phyloP scores from a whole-genome alignment of 1,140 invertebrate species.

The Capitella teleta region DNA sequence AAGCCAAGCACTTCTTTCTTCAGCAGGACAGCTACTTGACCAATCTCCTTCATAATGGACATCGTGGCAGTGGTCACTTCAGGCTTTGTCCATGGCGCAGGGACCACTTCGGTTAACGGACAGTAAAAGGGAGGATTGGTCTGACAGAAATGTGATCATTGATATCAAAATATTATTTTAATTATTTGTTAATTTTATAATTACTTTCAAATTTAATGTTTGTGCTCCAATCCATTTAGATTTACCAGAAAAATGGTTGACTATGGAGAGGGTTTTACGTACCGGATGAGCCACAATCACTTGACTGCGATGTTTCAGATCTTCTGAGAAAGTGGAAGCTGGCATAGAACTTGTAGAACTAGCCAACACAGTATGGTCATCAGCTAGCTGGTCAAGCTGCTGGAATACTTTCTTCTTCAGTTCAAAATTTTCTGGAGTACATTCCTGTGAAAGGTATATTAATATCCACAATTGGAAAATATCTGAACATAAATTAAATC shows the following conservation, averaged over 20 bases:
- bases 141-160: conserved; percentile 41
- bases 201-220: neutral
- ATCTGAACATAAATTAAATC: conserved; percentile 3
- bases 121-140: conserved; percentile 94
- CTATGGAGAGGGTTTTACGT: conserved; percentile 25
- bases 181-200: too few relatives aligned
- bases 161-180: too few relatives aligned
- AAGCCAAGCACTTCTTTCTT: conserved; percentile 82
- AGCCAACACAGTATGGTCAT: conserved; percentile 50
- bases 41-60: conserved; percentile 72
- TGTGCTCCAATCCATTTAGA: neutral
- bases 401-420: conserved; percentile 71
- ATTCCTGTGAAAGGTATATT: conserved; percentile 53
- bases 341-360: conserved; percentile 84
- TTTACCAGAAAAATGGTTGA: neutral
- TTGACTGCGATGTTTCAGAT: conserved; percentile 64
- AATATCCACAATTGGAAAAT: neutral
- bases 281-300: conserved; percentile 77
- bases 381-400: conserved; percentile 57
- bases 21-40: conserved; percentile 76
- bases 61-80: conserved; percentile 57
- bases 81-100: conserved; percentile 70
- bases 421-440: conserved; percentile 74
- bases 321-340: conserved; percentile 69
- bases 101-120: conserved; percentile 84